These are phyloP conservation scores for Porites divaricata DNA, from an alignment of 92 coral and sea anemone species.

Conservation along the genomic window DNA sequence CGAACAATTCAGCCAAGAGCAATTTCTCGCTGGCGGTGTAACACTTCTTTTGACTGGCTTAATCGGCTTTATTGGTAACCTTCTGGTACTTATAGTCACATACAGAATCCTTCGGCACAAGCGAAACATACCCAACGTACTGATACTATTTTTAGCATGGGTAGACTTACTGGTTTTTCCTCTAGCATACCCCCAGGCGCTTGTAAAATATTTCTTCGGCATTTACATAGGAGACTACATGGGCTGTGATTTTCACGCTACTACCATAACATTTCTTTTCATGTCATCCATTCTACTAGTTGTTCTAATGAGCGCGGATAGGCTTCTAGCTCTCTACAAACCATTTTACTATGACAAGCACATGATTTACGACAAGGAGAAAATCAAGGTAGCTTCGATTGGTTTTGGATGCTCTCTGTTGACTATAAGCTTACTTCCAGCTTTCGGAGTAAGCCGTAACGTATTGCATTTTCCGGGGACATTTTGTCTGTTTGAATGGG, in stretches of 20 bases:
- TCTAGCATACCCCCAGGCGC: slow-evolving; percentile 84
- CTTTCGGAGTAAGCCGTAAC: slow-evolving; percentile 87
- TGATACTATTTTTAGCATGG: slow-evolving; percentile 89
- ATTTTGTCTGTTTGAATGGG: slow-evolving; percentile 93
- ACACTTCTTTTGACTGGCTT: slow-evolving; percentile 75
- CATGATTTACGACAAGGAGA: slow-evolving; percentile 81
- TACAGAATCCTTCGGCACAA: slow-evolving; percentile 86
- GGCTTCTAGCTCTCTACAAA: slow-evolving; percentile 79
- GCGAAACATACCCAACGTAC: slow-evolving; percentile 84
- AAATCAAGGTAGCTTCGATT: slow-evolving; percentile 71
- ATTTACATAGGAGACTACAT: slow-evolving; percentile 78
- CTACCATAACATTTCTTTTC: slow-evolving; percentile 72
- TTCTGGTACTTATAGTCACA: slow-evolving; percentile 71
- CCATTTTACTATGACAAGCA: slow-evolving; percentile 90
- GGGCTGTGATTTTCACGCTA: slow-evolving; percentile 91
- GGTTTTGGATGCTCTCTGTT: slow-evolving; percentile 73
- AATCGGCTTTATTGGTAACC: slow-evolving; percentile 82
- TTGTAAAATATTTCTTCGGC: slow-evolving; percentile 84
- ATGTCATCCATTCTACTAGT: slow-evolving; percentile 80
- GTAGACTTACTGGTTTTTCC: slow-evolving; percentile 83
- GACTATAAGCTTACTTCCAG: slow-evolving; percentile 80
- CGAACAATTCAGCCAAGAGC: slow-evolving; percentile 80
- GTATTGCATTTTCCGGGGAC: slow-evolving; percentile 96
- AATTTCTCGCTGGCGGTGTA: slow-evolving; percentile 86
- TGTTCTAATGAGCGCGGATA: slow-evolving; percentile 87